Conservation (phyloP, 1,140 invertebrate genomes). For the Heliothis subflexa region DNA sequence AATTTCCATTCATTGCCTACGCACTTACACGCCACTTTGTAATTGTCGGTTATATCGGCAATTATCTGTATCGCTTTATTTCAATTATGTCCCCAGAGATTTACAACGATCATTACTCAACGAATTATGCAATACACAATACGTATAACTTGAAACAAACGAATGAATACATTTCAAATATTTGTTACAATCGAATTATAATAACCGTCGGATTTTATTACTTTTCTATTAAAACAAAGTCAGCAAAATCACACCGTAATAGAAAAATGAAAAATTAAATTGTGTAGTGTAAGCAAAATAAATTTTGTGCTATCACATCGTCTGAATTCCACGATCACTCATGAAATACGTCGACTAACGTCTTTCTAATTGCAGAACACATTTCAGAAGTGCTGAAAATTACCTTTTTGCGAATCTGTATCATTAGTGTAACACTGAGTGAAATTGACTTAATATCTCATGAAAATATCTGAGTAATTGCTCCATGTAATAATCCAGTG, state of each 20-base stretch:
- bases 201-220: neutral
- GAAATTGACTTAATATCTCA: conserved; percentile 43
- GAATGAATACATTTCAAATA: too few relatives aligned
- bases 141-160: neutral
- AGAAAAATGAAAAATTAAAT: conserved; percentile 5
- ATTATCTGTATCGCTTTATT: conserved; percentile 40
- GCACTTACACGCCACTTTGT: conserved; percentile 46
- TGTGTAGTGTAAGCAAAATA: conserved; percentile 5
- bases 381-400: conserved; percentile 40
- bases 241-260: neutral
- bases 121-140: conserved; percentile 31
- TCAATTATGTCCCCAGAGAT: conserved; percentile 40
- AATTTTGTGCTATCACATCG: conserved; percentile 27
- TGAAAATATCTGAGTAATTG: conserved; percentile 45
- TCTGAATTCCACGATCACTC: conserved; percentile 35
- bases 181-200: neutral
- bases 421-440: conserved; percentile 37
- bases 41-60: conserved; percentile 47
- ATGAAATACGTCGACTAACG: conserved; percentile 29
- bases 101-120: conserved; percentile 42
- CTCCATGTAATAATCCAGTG: conserved; percentile 61
- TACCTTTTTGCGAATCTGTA: conserved; percentile 41
- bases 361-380: conserved; percentile 42
- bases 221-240: neutral
- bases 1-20: conserved; percentile 46